Evolutionary conservation across 2,888 invertebrate genomes (phyloP).

Genomic region (Melikaiella ostensackeni): DNA sequence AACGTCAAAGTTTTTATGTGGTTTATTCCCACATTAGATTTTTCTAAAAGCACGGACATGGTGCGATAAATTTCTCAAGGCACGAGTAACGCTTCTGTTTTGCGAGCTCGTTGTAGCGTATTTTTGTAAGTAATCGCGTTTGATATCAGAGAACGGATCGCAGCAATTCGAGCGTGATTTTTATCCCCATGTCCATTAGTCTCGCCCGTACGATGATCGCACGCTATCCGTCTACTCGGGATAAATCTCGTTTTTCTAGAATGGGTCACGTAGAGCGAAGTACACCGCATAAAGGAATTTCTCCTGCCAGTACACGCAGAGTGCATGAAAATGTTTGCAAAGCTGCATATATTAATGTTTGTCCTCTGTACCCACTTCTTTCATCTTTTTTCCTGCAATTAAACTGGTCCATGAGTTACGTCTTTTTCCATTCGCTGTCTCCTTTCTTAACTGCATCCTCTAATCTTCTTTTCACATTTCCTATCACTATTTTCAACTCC

Average conservation of each 20-base stretch:
- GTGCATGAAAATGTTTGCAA: not conserved
- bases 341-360: not conserved
- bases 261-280: conserved; percentile 28
- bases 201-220: conserved; percentile 51
- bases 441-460: too few relatives aligned
- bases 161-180: conserved; percentile 55
- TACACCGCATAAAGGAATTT: not conserved
- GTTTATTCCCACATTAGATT: conserved; percentile 1
- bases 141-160: conserved; percentile 52
- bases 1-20: not conserved
- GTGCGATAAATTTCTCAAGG: conserved; percentile 21
- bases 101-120: conserved; percentile 18
- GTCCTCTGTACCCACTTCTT: not conserved
- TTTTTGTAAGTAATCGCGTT: conserved; percentile 19
- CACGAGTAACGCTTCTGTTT: conserved; percentile 28
- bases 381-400: not conserved
- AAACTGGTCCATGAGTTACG: not conserved
- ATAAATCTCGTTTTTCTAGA: conserved; percentile 57
- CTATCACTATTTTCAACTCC: too few relatives aligned
- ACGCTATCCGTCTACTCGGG: conserved; percentile 54
- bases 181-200: conserved; percentile 50
- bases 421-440: too few relatives aligned
- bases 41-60: not conserved
- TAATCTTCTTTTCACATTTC: too few relatives aligned
- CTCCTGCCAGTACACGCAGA: not conserved